phyloP scores from a whole-genome alignment of 2,797 vertebrate species.

The Syngnathus rostellatus region DNA sequence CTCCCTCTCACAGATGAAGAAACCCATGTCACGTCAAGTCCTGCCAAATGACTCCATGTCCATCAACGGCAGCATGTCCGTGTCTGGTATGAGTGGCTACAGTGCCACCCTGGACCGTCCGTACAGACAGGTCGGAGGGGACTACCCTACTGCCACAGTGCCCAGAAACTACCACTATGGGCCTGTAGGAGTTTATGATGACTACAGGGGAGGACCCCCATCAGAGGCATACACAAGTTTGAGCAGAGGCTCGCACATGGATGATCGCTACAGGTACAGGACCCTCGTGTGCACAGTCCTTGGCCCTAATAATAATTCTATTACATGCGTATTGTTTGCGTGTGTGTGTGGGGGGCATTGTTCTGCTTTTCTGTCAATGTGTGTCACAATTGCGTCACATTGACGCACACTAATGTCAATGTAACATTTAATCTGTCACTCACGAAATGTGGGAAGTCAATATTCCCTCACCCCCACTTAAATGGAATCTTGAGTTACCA shows the following conservation, averaged over 20 bases:
- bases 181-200: constrained; percentile 66
- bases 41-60: constrained; percentile 76
- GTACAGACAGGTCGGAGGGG: constrained; percentile 72
- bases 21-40: constrained; percentile 82
- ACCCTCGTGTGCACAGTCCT: neutral
- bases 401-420: neutral
- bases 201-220: constrained; percentile 67
- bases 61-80: constrained; percentile 72
- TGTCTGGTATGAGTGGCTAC: constrained; percentile 71
- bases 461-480: neutral
- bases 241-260: constrained; percentile 82
- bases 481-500: neutral
- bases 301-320: too few relatives aligned
- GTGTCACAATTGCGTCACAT: neutral
- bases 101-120: constrained; percentile 87
- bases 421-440: neutral
- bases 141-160: constrained; percentile 82
- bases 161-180: constrained; percentile 92
- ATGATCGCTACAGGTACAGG: constrained; percentile 81
- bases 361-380: neutral
- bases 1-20: constrained; percentile 76
- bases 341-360: neutral
- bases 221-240: constrained; percentile 81
- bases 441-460: neutral
- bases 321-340: neutral